Evolutionary conservation across 1,140 invertebrate genomes (phyloP).

Genomic region (Arctopsyche grandis): DNA sequence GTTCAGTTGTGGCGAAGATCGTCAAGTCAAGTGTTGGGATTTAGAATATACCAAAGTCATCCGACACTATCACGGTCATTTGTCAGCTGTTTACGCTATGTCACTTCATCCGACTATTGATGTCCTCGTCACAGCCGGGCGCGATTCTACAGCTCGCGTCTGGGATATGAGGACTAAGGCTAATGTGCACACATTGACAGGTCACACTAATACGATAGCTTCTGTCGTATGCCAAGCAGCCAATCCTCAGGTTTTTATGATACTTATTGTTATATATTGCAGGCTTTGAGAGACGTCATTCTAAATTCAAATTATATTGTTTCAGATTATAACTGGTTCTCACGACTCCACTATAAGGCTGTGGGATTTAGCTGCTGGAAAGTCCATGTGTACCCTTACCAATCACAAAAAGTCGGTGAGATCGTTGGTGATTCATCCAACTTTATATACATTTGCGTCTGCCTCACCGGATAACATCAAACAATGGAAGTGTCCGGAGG

Average conservation of each 20-base stretch:
- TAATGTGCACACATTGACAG: conserved; percentile 96
- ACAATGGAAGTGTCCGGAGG: conserved; percentile 99
- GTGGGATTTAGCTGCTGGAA: conserved; percentile 97
- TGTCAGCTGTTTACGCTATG: conserved; percentile 95
- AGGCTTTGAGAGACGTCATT: too few relatives aligned
- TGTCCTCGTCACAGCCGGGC: conserved; percentile 91
- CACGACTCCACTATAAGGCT: conserved; percentile 90
- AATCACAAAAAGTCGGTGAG: conserved; percentile 99
- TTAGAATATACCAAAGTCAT: conserved; percentile 99
- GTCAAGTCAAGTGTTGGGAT: conserved; percentile 99
- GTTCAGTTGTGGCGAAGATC: conserved; percentile 98
- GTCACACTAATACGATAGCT: conserved; percentile 97
- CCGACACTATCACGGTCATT: conserved; percentile 98
- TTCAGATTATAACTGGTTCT: conserved; percentile 79
- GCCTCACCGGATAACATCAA: conserved; percentile 99
- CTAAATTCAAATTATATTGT: neutral
- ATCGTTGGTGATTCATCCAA: conserved; percentile 91
- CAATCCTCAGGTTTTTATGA: conserved; percentile 86
- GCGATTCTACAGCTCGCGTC: conserved; percentile 95
- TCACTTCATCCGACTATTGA: conserved; percentile 96
- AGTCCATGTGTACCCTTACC: conserved; percentile 93
- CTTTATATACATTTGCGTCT: conserved; percentile 95
- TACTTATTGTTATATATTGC: too few relatives aligned
- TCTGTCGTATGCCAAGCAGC: conserved; percentile 90
- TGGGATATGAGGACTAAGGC: conserved; percentile 99